Conservation (phyloP, 2,888 invertebrate genomes). For the Orgyia antiqua region DNA sequence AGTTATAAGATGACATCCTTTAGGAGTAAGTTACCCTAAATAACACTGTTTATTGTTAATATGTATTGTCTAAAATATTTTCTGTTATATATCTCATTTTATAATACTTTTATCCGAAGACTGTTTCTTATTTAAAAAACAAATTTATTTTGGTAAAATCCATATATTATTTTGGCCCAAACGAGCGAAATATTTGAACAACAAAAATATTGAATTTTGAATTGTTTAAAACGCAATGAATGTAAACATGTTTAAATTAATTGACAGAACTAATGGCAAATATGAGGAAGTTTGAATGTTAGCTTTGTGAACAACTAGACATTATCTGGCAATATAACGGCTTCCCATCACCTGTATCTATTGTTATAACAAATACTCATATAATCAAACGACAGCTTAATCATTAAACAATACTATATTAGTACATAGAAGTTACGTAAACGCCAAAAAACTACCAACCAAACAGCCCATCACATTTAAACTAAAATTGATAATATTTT, state of each 20-base stretch:
- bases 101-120: too few relatives aligned
- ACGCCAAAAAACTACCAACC: constrained; percentile 11
- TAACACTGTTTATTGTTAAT: neutral
- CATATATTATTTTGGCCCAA: too few relatives aligned
- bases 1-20: neutral
- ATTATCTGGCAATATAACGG: constrained; percentile 18
- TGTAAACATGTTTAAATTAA: too few relatives aligned
- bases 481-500: constrained; percentile 34
- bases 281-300: constrained; percentile 19
- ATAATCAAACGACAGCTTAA: neutral
- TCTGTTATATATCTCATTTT: too few relatives aligned
- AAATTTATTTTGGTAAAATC: too few relatives aligned
- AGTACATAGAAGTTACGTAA: neutral
- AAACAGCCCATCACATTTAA: constrained; percentile 29
- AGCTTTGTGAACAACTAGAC: too few relatives aligned
- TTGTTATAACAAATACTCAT: constrained; percentile 4
- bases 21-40: constrained; percentile 2
- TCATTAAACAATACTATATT: too few relatives aligned
- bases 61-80: too few relatives aligned
- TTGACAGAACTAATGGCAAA: constrained; percentile 21
- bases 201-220: too few relatives aligned
- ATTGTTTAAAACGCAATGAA: too few relatives aligned
- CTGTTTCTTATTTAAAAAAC: too few relatives aligned
- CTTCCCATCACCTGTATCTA: constrained; percentile 1
- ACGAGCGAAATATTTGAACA: too few relatives aligned